Conservation (phyloP, 2,797 vertebrate species). For the Epinephelus coioides region DNA sequence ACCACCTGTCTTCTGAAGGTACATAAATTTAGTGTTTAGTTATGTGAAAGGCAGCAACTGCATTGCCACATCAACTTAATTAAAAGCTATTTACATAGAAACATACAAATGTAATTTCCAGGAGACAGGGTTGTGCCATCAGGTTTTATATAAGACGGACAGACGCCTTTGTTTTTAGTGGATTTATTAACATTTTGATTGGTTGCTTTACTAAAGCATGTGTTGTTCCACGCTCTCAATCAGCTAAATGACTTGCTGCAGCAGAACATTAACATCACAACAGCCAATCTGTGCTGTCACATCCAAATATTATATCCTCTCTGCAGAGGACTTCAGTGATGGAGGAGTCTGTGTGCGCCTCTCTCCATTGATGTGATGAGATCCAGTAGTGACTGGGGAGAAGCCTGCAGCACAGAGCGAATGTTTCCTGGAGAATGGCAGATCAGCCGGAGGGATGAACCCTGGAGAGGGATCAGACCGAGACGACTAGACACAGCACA, state of each 20-base stretch:
- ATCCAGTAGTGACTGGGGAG: constrained; percentile 38
- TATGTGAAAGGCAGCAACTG: no score
- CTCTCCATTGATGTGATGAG: constrained; percentile 23
- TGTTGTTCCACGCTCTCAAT: background rate
- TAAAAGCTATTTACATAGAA: no score
- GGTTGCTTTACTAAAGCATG: no score
- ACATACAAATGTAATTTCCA: no score
- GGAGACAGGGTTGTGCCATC: no score
- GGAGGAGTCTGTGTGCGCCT: background rate
- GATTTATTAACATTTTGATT: no score
- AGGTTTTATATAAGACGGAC: no score
- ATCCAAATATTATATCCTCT: constrained; percentile 7
- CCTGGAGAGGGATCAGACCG: constrained; percentile 57
- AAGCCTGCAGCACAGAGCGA: constrained; percentile 40
- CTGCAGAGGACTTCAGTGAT: constrained; percentile 2
- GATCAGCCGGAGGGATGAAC: constrained; percentile 56
- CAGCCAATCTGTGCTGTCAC: background rate
- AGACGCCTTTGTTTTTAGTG: no score
- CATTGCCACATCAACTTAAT: no score
- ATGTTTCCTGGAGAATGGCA: constrained; percentile 44
- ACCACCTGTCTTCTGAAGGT: no score
- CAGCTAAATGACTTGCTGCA: background rate
- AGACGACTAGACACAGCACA: constrained; percentile 42
- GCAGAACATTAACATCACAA: background rate
- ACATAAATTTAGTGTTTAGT: no score